phyloP scores from a whole-genome alignment of 2,113 vertebrate species.

The Epinephelus lanceolatus region DNA sequence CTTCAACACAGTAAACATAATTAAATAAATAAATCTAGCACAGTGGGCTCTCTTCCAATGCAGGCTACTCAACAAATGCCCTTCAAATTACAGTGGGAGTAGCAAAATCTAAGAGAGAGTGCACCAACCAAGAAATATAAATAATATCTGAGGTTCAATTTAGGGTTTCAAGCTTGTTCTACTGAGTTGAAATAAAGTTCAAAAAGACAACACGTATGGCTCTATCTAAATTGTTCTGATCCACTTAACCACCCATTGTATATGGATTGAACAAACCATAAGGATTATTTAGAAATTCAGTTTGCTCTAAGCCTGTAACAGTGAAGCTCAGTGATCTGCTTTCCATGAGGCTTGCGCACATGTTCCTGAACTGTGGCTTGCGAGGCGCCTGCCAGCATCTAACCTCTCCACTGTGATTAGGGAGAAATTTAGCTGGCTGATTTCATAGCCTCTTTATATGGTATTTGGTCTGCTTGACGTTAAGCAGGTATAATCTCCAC shows the following conservation, averaged over 20 bases:
- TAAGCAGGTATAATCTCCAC: slow-evolving; percentile 81
- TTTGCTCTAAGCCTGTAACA: slow-evolving; percentile 32
- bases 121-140: background rate
- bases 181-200: slow-evolving; percentile 30
- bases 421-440: slow-evolving; percentile 61
- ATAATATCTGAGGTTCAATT: background rate
- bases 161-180: background rate
- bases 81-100: background rate
- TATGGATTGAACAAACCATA: slow-evolving; percentile 20
- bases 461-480: slow-evolving; percentile 68
- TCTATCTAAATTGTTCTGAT: slow-evolving; percentile 22
- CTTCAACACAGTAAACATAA: background rate
- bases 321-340: slow-evolving; percentile 7
- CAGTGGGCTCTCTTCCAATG: background rate
- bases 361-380: slow-evolving; percentile 34
- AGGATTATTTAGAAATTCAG: slow-evolving; percentile 28
- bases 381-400: slow-evolving; percentile 46
- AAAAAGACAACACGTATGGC: background rate
- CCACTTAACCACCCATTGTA: slow-evolving; percentile 27
- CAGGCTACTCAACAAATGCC: background rate
- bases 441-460: slow-evolving; percentile 67
- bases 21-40: background rate
- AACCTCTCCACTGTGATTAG: slow-evolving; percentile 60
- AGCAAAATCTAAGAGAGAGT: background rate
- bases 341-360: slow-evolving; percentile 22